Evolutionary conservation across 2,113 vertebrate species (phyloP).

Genomic region (Limanda limanda): DNA sequence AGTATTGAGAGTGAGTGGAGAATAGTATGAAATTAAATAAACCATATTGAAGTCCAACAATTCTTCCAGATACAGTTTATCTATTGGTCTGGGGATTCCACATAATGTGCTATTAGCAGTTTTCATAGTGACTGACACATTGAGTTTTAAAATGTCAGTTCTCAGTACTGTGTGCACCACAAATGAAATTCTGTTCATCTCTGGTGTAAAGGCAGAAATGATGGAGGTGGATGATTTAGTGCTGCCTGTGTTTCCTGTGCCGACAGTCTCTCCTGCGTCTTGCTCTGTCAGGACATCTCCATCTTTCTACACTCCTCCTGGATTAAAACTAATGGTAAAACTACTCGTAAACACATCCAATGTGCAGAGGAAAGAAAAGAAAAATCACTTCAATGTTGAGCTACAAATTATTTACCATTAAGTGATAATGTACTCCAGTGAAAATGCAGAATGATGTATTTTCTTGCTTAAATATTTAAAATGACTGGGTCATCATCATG

Average conservation of each 20-base stretch:
- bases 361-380: too few species aligned
- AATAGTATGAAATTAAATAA: not conserved
- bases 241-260: not conserved
- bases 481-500: too few species aligned
- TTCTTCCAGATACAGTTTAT: not conserved
- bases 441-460: too few species aligned
- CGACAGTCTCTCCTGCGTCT: not conserved
- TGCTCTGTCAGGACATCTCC: not conserved
- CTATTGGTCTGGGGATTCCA: not conserved
- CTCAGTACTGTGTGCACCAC: not conserved
- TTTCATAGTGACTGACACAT: not conserved
- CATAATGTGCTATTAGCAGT: not conserved
- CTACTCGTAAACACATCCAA: too few species aligned
- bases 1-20: not conserved
- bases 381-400: too few species aligned
- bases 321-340: too few species aligned
- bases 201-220: not conserved
- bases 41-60: not conserved
- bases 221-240: not conserved
- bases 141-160: not conserved
- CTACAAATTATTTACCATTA: too few species aligned
- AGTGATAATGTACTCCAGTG: too few species aligned
- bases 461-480: too few species aligned
- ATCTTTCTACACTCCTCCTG: not conserved
- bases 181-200: not conserved